Evolutionary conservation across 1,140 invertebrate species (phyloP), one percentile per base, ranked within the genome.

Genomic region (Zaprionus camerounensis): DNA sequence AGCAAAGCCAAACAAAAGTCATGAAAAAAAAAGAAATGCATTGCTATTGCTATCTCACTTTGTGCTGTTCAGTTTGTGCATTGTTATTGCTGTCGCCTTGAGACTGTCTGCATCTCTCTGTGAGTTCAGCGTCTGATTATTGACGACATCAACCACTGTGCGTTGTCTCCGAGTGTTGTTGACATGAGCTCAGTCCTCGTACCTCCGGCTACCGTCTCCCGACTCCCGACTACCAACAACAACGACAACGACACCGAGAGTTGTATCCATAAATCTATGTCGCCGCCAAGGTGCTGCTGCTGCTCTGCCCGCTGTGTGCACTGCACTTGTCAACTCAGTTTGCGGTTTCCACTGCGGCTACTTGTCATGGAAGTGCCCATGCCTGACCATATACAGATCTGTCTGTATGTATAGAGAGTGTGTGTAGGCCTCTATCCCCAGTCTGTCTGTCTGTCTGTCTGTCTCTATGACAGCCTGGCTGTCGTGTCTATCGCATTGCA

Each of bases 51-150:
- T 64, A 49, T 67, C 56, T 72, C 49, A 58, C 46, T 66, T 20
- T 13, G 13, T 9, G 7, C 17, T 3, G 2, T 31, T 5, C 36
- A 38, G 49, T 36, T 62, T 17, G 22, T 64, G 36, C 63, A 26
- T 55, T 51, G 58, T 65, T 78, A 76, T 51, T 70, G 69, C 31
- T 56, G 78, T 81, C 78, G 84, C 84, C 83, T 87, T 87, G 84
- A 88, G 84, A 81, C 84, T 63, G 78, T 78, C 74, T 64, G 49
- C 62, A 61, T 46, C 75, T 80, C 41, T 51, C 69, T 80, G 59
- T 62, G 85, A 77, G 84, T 87, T 87, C 84, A 87, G 85, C 78
- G 84, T 79, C 84, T 87, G 84, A 87, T 87, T 87, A 87, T 87
- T 87, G 84, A 84, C 84, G 74, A 80, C 77, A 76, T 80, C 81